These are phyloP conservation scores for Loris lydekkerianus DNA, from an alignment of 2,797 vertebrate genomes.

Conservation along the genomic window DNA sequence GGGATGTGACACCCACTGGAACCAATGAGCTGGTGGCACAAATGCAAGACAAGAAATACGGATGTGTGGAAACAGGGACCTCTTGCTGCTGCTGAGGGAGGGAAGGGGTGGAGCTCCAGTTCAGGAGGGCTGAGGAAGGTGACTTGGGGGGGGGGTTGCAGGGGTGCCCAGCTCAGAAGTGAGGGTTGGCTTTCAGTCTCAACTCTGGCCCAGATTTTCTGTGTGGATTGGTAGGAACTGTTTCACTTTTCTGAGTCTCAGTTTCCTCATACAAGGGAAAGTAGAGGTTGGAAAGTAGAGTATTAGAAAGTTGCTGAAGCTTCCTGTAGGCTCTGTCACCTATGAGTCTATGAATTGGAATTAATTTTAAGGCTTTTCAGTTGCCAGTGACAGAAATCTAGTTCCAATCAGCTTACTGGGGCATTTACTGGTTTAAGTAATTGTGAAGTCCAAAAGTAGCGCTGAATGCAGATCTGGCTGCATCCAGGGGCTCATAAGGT, in stretches of 20 bases:
- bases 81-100: not conserved
- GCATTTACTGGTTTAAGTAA: not conserved
- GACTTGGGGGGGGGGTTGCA: not conserved
- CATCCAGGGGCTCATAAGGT: not conserved
- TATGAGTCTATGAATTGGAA: not conserved
- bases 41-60: not conserved
- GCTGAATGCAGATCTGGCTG: not conserved
- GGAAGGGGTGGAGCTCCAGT: not conserved
- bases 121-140: not conserved
- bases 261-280: not conserved
- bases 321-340: not conserved
- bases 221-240: not conserved
- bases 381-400: not conserved
- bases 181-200: not conserved
- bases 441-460: not conserved
- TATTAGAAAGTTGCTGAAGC: not conserved
- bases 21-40: not conserved
- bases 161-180: not conserved
- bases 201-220: not conserved
- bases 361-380: not conserved
- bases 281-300: not conserved
- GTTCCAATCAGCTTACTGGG: not conserved
- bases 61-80: not conserved
- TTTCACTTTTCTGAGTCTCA: not conserved
- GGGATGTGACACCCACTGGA: not conserved